Percentiles rank a stretch among this genome's conserved stretches.
Evolutionary conservation across 1,140 invertebrate species (phyloP).

Genomic region (Cotesia vestalis): DNA sequence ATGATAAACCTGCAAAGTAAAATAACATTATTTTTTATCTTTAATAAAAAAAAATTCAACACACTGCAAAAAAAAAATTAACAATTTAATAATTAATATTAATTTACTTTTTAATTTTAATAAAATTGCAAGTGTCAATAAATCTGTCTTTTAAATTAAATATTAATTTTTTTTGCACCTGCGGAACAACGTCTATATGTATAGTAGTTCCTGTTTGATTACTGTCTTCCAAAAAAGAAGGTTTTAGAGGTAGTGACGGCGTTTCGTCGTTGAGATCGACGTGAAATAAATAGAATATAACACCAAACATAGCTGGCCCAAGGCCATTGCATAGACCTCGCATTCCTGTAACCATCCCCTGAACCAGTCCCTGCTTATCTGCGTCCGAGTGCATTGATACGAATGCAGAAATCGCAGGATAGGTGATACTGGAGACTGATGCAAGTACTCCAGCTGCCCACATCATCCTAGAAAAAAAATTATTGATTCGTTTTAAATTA

Average conservation of each 20-base stretch:
- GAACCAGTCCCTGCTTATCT: constrained; percentile 97
- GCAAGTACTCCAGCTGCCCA: constrained; percentile 97
- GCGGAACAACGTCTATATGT: constrained; percentile 67
- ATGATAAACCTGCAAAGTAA: constrained; percentile 69
- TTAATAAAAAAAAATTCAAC: background rate
- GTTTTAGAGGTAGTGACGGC: constrained; percentile 56
- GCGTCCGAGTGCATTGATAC: constrained; percentile 96
- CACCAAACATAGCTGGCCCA: constrained; percentile 89
- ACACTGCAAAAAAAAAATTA: constrained; percentile 37
- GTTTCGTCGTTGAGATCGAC: constrained; percentile 90
- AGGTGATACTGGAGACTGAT: constrained; percentile 93
- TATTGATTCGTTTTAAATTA: constrained; percentile 22
- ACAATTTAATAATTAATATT: background rate
- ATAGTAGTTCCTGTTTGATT: constrained; percentile 63
- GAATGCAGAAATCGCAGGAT: constrained; percentile 99
- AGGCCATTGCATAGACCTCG: constrained; percentile 88
- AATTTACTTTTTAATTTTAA: background rate
- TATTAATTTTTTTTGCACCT: constrained; percentile 41
- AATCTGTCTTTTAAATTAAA: background rate
- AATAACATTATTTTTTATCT: constrained; percentile 19
- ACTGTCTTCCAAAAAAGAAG: constrained; percentile 59
- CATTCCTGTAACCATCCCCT: constrained; percentile 98
- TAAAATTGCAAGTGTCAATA: background rate
- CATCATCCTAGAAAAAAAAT: constrained; percentile 85
- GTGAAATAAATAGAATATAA: constrained; percentile 98